Conservation (phyloP, 2,113 vertebrate genomes). For the human (Homo sapiens) region GRCh38 chr22:26822001-26822500, state of each 20-base stretch:
- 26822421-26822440: too few relatives aligned
- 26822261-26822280: not conserved
- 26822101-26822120: not conserved
- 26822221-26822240: not conserved
- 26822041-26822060: not conserved
- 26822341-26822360: not conserved
- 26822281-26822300: not conserved
- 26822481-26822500: not conserved
- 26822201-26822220: rapidly evolving
- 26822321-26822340: not conserved
- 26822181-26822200: not conserved
- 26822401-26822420: not conserved
- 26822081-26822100: not conserved
- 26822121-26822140: not conserved
- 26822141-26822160: not conserved
- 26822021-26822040: not conserved
- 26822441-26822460: not conserved
- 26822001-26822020: too few relatives aligned
- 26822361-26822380: not conserved
- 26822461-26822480: not conserved
- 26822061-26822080: not conserved
- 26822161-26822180: not conserved
- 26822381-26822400: not conserved
- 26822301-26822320: not conserved
- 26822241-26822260: rapidly evolving